Evolutionary conservation across 2,797 vertebrate genomes (phyloP), one percentile per base, ranked within the genome.

Genomic region (Aldrovandia affinis): DNA sequence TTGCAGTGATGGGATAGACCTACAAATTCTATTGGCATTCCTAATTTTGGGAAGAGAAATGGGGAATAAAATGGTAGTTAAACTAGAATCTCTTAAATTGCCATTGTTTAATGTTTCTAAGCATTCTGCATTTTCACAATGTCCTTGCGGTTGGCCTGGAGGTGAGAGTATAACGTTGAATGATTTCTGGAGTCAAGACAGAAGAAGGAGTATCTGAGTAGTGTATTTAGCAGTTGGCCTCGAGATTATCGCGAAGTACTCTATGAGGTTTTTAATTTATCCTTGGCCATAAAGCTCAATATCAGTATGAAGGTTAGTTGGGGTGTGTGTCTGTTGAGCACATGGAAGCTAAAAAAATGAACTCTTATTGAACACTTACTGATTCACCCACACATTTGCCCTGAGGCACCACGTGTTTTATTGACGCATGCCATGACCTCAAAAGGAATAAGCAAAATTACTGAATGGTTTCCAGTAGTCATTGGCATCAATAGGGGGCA

Each of bases 361-460:
- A 42, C 68, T 42, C 33, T 18, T 73, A 68, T 68, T 68, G 63
- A 68, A 68, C 63, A 36, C 14, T 73, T 42, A 15, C 68, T 73
- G 68, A 73, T 73, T 39, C 68, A 73, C 36, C 68, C 22, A 73
- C 39, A 73, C 36, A 73, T 73, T 33, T 73, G 15, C 68, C 68
- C 36, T 22, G 18, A 73, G 68, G 68, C 68, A 73, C 68, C 36
- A 42, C 5, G 68, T 73, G 68, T 42, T 73, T 42, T 73, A 73
- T 73, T 73, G 36, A 18, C 33, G 20, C 18, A 42, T 73, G 68
- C 15, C 33, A 42, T 73, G 68, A 73, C 68, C 18, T 22, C 68
- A 73, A 73, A 73, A 25, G 22, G 18, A 39, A 73, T 73, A 33
- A 73, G 68, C 68, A 73, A 39, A 73, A 73, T 73, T 18, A 73